Evolutionary conservation across 2,888 invertebrate species (phyloP).

Genomic region (Dione vanillae): DNA sequence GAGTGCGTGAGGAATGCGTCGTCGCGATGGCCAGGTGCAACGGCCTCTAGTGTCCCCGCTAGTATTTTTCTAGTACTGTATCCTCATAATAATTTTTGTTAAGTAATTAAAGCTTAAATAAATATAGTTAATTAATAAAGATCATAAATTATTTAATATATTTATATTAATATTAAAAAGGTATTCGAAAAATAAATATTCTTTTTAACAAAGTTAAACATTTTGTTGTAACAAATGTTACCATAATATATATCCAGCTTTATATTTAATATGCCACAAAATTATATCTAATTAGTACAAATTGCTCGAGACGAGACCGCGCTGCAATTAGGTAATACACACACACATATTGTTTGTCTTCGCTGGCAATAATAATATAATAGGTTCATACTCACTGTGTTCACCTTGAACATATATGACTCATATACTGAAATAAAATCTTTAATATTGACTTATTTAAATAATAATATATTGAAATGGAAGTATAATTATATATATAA

Average conservation of each 20-base stretch:
- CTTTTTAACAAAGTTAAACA: background rate
- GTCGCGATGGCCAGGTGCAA: slow-evolving; percentile 79
- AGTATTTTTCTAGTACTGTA: slow-evolving; percentile 71
- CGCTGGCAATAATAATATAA: slow-evolving; percentile 13
- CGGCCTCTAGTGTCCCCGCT: slow-evolving; percentile 71
- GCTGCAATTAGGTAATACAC: slow-evolving; percentile 27
- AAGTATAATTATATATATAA: no score
- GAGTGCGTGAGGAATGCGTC: slow-evolving; percentile 82
- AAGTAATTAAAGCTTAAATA: slow-evolving; percentile 53
- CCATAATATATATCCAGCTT: background rate
- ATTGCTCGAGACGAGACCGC: slow-evolving; percentile 17
- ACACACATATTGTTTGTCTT: slow-evolving; percentile 16
- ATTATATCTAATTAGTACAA: slow-evolving; percentile 9
- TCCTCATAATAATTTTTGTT: slow-evolving; percentile 66
- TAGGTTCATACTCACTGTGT: slow-evolving; percentile 15
- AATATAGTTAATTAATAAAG: no score
- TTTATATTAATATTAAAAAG: no score
- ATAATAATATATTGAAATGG: no score
- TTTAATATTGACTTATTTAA: slow-evolving; percentile 5
- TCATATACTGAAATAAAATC: slow-evolving; percentile 14
- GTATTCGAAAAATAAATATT: background rate
- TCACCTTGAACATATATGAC: slow-evolving; percentile 18
- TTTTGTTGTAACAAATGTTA: background rate
- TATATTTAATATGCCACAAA: slow-evolving; percentile 1
- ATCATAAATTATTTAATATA: no score